phyloP scores from a whole-genome alignment of 1,140 invertebrate genomes.

The Caenorhabditis brenneri region DNA sequence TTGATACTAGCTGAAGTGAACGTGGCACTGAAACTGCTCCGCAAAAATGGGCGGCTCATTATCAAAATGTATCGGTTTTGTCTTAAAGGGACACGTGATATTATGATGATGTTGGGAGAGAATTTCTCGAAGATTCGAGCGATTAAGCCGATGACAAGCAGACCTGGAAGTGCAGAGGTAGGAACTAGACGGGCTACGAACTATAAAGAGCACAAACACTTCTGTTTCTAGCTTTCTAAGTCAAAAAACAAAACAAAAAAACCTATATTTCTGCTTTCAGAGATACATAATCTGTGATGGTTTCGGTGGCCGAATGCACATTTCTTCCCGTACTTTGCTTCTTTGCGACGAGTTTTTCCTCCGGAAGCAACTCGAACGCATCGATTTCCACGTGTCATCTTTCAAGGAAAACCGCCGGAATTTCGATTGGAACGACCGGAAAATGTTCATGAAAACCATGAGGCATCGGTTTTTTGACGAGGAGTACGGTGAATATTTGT shows the following conservation, averaged over 20 bases:
- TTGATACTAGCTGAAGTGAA: background rate
- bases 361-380: background rate
- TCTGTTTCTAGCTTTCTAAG: too few relatives aligned
- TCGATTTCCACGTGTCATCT: background rate
- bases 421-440: background rate
- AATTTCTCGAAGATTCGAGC: background rate
- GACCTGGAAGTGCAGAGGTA: constrained; percentile 1
- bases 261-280: background rate
- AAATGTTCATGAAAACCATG: background rate
- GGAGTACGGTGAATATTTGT: background rate
- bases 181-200: too few relatives aligned
- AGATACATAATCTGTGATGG: background rate
- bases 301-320: background rate
- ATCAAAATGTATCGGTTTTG: background rate
- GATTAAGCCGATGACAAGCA: background rate
- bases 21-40: background rate
- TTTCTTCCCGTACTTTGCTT: background rate
- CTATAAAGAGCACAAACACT: too few relatives aligned
- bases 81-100: background rate
- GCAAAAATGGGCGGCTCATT: background rate
- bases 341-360: background rate
- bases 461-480: background rate
- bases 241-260: too few relatives aligned
- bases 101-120: background rate
- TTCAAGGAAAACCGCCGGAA: background rate